Base-by-base conservation (phyloP, 2,888 invertebrate genomes). In the Caprella mutica region DNA sequence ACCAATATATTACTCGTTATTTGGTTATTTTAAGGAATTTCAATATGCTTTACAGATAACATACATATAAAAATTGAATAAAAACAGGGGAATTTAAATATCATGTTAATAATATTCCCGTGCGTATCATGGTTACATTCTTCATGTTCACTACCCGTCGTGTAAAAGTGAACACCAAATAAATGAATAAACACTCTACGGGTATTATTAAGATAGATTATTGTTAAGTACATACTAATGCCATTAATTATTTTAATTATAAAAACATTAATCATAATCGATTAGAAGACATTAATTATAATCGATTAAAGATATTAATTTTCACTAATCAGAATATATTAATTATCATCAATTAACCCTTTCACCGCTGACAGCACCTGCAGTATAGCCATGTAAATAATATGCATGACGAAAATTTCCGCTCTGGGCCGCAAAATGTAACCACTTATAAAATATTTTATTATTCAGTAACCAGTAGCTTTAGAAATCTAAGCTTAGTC, bases 211-310 rank as follows among this genome's bases (percentile, higher is more conserved):
- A n/a, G n/a, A n/a, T n/a, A n/a, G n/a, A n/a, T 44, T 21, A 44
- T 44, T 6, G 23, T 44, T 21, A 44, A 21, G 23, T 21, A 21
- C 17, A 44, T 44, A n/a, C 17, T 44, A 44, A 44, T 44, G 9
- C 17, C 23, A n/a, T 21, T 44, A 44, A 44, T 44, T 21, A n/a
- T n/a, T 21, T 21, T n/a, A 44, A 44, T 44, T 21, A 44, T 44
- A 44, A 44, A 5, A 44, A 44, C 23, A 44, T 21, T 44, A n/a
- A 44, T 44, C 5, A 44, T 44, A 44, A 44, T 44, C 17, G 23
- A 5, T 21, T 21, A 21, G 23, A 44, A 21, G 23, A 44, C 9
- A 44, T 21, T 44, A 44, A 44, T n/a, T 38, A 38, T 38, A 38
- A 17, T 17, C 19, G 19, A 17, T 17, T 38, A 38, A 17, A 38